Conservation (phyloP, 2,888 invertebrate genomes). For the Vandiemenella viatica region DNA sequence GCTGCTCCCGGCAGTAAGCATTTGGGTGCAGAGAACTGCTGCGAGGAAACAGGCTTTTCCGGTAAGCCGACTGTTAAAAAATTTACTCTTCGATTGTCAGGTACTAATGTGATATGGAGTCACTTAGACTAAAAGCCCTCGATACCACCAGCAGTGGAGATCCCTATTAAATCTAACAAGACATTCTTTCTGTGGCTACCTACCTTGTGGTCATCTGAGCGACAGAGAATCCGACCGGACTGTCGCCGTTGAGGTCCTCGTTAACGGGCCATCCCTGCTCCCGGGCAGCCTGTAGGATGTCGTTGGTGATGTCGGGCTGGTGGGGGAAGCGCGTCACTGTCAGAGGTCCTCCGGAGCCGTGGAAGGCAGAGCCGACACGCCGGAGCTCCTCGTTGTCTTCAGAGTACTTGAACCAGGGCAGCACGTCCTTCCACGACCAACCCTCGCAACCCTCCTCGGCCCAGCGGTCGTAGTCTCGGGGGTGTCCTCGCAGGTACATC, state of each 20-base stretch:
- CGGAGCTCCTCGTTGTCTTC: slow-evolving; percentile 50
- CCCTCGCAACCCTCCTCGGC: slow-evolving; percentile 51
- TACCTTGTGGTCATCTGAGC: slow-evolving; percentile 47
- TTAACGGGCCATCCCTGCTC: slow-evolving; percentile 46
- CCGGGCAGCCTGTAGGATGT: slow-evolving; percentile 42
- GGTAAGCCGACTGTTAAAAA: too few relatives aligned
- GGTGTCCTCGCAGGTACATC: slow-evolving; percentile 68
- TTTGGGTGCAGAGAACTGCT: too few relatives aligned
- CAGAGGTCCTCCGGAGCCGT: slow-evolving; percentile 43
- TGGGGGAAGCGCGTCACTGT: slow-evolving; percentile 46
- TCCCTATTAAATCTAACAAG: too few relatives aligned
- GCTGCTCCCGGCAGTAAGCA: too few relatives aligned
- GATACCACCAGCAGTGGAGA: too few relatives aligned
- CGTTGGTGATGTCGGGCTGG: slow-evolving; percentile 43
- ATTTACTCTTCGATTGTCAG: too few relatives aligned
- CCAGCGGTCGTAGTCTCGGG: slow-evolving; percentile 63
- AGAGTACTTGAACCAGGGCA: slow-evolving; percentile 54
- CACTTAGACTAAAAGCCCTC: too few relatives aligned
- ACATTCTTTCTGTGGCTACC: too few relatives aligned
- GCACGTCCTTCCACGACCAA: slow-evolving; percentile 64
- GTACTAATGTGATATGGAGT: too few relatives aligned
- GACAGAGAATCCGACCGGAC: slow-evolving; percentile 45
- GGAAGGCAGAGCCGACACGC: slow-evolving; percentile 42
- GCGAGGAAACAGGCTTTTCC: too few relatives aligned
- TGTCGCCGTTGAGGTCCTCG: slow-evolving; percentile 47